Evolutionary conservation across 2,113 vertebrate species (phyloP).

Genomic region (Myanophis thanlyinensis): DNA sequence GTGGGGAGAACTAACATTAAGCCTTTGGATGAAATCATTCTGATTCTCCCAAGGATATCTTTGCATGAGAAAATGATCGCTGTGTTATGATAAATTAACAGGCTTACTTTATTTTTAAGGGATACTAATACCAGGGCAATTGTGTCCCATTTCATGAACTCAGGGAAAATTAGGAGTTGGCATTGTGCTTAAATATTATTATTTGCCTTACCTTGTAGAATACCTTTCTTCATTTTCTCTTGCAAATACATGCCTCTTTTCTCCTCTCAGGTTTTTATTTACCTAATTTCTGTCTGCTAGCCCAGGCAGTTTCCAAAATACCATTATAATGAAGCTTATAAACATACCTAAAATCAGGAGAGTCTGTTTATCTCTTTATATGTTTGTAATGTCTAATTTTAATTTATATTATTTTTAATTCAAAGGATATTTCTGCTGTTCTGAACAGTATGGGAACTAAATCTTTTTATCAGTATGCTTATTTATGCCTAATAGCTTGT

Average conservation of each 20-base stretch:
- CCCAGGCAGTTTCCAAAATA: background rate
- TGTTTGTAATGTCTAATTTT: background rate
- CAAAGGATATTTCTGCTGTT: constrained; percentile 18
- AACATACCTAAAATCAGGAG: background rate
- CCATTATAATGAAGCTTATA: background rate
- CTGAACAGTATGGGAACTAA: constrained; percentile 13
- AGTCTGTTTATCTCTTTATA: background rate
- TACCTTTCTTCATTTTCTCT: background rate
- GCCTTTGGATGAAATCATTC: background rate
- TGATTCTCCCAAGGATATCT: background rate
- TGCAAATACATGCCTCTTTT: background rate
- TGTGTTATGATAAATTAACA: background rate
- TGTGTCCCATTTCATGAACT: background rate
- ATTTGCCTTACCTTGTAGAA: background rate
- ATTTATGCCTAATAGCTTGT: constrained; percentile 11
- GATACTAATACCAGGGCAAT: background rate
- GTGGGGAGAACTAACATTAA: background rate
- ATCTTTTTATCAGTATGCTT: background rate
- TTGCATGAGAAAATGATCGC: background rate
- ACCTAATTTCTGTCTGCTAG: background rate
- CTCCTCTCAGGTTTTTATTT: background rate
- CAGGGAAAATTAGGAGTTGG: background rate
- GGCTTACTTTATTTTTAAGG: background rate
- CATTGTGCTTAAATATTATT: background rate
- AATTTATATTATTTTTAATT: background rate